phyloP scores from a whole-genome alignment of 92 coral and sea anemone genomes.

The Siderastrea radians region DNA sequence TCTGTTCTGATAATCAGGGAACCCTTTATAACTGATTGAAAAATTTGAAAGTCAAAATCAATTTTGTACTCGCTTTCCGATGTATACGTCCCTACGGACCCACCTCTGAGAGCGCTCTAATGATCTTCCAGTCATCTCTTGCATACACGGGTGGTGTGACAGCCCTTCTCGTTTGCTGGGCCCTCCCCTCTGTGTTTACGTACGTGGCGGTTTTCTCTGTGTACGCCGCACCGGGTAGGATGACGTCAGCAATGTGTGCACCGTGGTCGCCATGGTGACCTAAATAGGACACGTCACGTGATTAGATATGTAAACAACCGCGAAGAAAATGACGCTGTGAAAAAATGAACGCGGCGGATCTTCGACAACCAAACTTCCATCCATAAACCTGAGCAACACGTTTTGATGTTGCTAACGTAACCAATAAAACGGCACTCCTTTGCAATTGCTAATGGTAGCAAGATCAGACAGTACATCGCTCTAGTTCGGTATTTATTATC shows the following conservation, averaged over 20 bases:
- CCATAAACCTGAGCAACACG: too few relatives aligned
- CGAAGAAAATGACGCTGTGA: too few relatives aligned
- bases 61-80: background rate
- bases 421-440: too few relatives aligned
- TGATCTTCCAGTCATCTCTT: constrained; percentile 99
- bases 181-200: constrained; percentile 98
- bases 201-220: constrained; percentile 99
- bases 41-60: too few relatives aligned
- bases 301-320: background rate
- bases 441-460: too few relatives aligned
- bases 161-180: constrained; percentile 99
- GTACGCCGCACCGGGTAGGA: constrained; percentile 98
- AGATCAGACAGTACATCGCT: too few relatives aligned
- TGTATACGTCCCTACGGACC: background rate
- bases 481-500: too few relatives aligned
- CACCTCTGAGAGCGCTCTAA: constrained; percentile 99
- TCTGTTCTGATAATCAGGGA: too few relatives aligned
- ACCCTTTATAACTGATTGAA: too few relatives aligned
- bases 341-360: too few relatives aligned
- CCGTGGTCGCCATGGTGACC: constrained; percentile 99
- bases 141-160: constrained; percentile 97
- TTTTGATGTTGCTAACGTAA: too few relatives aligned
- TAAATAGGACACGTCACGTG: constrained; percentile 20
- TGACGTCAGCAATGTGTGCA: constrained; percentile 97
- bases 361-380: too few relatives aligned